These are phyloP conservation scores for Muntiacus muntjak DNA, from an alignment of 2,113 vertebrate genomes.

Conservation along the genomic window DNA sequence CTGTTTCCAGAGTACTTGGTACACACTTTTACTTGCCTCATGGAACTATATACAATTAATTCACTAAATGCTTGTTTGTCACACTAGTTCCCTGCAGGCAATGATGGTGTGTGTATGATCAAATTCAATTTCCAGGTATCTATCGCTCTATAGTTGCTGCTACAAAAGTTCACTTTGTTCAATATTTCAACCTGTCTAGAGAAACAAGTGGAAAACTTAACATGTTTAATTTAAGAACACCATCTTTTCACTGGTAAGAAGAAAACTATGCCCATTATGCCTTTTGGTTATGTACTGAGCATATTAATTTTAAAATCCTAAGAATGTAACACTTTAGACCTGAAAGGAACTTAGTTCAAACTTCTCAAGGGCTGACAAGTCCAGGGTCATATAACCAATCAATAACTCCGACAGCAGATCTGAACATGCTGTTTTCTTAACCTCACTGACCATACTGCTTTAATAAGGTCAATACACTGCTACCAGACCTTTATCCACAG, in stretches of 20 bases:
- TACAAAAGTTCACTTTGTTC: neutral
- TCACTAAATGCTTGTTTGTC: neutral
- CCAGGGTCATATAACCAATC: neutral
- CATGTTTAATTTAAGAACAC: constrained; percentile 8
- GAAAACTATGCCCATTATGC: neutral
- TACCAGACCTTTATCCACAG: neutral
- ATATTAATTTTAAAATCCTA: neutral
- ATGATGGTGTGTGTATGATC: neutral
- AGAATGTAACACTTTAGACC: neutral
- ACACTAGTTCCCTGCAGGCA: neutral
- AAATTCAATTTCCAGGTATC: neutral
- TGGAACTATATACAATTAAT: neutral
- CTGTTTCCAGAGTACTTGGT: neutral
- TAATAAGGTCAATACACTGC: neutral
- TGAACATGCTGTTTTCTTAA: neutral
- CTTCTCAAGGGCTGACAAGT: neutral
- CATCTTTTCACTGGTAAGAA: neutral
- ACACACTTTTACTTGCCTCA: neutral
- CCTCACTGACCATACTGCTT: neutral
- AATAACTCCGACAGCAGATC: neutral
- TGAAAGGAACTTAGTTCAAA: constrained; percentile 13
- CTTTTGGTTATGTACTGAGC: neutral
- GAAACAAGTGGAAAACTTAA: neutral
- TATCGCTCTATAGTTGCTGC: neutral
- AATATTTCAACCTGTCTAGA: neutral